Base-by-base conservation (phyloP, 1,140 invertebrate genomes). In the Stegodyphus mimosarum region DNA sequence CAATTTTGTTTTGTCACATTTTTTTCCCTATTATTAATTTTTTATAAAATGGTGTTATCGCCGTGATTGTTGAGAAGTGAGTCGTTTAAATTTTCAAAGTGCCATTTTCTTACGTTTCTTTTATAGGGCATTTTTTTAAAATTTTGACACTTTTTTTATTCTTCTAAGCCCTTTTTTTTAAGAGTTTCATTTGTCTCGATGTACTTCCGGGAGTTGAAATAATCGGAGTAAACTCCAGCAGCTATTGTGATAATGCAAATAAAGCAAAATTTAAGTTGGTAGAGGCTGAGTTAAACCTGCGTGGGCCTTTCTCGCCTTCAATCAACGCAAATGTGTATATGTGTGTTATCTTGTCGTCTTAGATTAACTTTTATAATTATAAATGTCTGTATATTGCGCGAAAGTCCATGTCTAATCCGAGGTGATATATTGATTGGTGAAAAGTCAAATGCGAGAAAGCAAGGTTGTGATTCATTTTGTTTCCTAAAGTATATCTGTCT, bases 51-150 rank as follows among this genome's bases (percentile, higher is more conserved):
- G 9, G 55, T 60, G 55, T 60, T 15, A 60, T 60, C 55, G 15
- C 55, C 9, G 9, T 15, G 15, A 11, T 60, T 60, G 9, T 60
- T 11, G 15, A 9, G 9, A 11, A 60, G 17, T 67, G 13, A 17
- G 15, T 67, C 64, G 13, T 67, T 67, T 67, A 7, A 67, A 67
- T 18, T 67, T 67, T 15, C 13, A 17, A 48, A 69, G 50, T 67
- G n/a, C 63, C 78, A n/a, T 51, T 71, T 48, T 80, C 50, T 66
- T 49, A 53, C 52, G 52, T 15, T 17, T 15, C n/a, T 10, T 69
- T 53, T 53, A 79, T 79, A 79, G 76, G 64, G 64, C 76, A 79
- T 79, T 79, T 77, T 18, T 7, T 67, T n/a, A n/a, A n/a, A 48
- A 69, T 53, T 48, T 79, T 52, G 67, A 48, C 53, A 69, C n/a